Conservation (phyloP, 2,888 invertebrate species). For the Octodonta nipae region DNA sequence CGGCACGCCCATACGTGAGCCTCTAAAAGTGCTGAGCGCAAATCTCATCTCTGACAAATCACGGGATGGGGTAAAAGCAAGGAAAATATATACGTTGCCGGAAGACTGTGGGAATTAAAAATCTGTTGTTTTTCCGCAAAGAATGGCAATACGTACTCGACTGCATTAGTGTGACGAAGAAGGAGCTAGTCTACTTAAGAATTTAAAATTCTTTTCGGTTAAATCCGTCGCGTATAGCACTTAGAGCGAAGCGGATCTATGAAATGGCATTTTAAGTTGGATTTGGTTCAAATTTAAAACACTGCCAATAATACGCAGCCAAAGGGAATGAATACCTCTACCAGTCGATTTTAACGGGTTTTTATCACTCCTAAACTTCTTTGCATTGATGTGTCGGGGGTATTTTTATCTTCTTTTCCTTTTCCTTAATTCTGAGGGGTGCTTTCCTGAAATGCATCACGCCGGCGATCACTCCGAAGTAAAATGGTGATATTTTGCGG, state of each 20-base stretch:
- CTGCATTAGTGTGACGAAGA: constrained; percentile 13
- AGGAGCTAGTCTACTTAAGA: constrained; percentile 30
- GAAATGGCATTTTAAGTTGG: constrained; percentile 41
- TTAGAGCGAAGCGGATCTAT: constrained; percentile 36
- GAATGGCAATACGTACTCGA: constrained; percentile 17
- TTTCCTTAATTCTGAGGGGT: no score
- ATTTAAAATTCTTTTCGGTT: constrained; percentile 38
- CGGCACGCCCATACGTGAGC: no score
- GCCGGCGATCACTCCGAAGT: no score
- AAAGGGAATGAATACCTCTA: constrained; percentile 1
- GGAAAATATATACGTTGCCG: constrained; percentile 36
- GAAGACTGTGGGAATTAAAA: constrained; percentile 39
- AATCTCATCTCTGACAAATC: no score
- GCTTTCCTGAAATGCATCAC: no score
- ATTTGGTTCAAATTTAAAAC: constrained; percentile 39
- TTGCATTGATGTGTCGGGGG: no score
- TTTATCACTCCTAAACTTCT: background rate
- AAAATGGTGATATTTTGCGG: no score
- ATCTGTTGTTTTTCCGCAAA: constrained; percentile 35
- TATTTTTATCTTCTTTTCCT: no score
- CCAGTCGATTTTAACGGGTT: constrained; percentile 1
- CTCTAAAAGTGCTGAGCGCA: no score
- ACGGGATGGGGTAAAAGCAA: constrained; percentile 28
- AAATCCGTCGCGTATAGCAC: constrained; percentile 37
- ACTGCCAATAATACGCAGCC: constrained; percentile 32